These are phyloP conservation scores for Eilema caniola DNA, from an alignment of 2,888 invertebrate species.

Conservation along the genomic window DNA sequence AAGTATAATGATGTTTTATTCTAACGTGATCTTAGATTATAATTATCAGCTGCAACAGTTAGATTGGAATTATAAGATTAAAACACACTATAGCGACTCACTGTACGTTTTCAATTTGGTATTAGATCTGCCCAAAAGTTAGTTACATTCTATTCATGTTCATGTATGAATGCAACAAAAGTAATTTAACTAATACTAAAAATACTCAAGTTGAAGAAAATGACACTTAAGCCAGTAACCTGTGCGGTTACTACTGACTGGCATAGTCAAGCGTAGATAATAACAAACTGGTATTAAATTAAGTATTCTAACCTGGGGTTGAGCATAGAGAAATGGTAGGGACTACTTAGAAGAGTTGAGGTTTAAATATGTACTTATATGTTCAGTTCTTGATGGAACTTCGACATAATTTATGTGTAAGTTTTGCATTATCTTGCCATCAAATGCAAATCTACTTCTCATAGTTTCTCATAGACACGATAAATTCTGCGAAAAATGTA, in stretches of 20 bases:
- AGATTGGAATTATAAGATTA: not conserved
- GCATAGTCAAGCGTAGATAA: not conserved
- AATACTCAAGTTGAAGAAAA: not conserved
- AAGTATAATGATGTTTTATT: too few species aligned
- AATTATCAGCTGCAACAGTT: not conserved
- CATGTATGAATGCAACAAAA: too few species aligned
- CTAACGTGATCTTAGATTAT: not conserved
- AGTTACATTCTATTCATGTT: not conserved
- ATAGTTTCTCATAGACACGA: too few species aligned
- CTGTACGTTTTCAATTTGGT: not conserved
- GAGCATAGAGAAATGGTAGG: not conserved
- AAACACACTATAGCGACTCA: not conserved
- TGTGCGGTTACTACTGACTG: not conserved
- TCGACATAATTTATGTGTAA: not conserved
- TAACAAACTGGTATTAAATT: not conserved
- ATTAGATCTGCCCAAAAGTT: too few species aligned
- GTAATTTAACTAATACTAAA: not conserved
- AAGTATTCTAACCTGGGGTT: not conserved
- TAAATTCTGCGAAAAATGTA: too few species aligned
- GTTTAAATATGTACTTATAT: not conserved
- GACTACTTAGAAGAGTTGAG: not conserved
- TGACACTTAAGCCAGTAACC: not conserved
- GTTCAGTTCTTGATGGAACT: not conserved
- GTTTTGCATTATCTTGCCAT: too few species aligned
- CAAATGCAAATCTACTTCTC: too few species aligned